These are phyloP conservation scores for Dynastes hyllus DNA, from an alignment of 2,888 invertebrate genomes.

Conservation along the genomic window DNA sequence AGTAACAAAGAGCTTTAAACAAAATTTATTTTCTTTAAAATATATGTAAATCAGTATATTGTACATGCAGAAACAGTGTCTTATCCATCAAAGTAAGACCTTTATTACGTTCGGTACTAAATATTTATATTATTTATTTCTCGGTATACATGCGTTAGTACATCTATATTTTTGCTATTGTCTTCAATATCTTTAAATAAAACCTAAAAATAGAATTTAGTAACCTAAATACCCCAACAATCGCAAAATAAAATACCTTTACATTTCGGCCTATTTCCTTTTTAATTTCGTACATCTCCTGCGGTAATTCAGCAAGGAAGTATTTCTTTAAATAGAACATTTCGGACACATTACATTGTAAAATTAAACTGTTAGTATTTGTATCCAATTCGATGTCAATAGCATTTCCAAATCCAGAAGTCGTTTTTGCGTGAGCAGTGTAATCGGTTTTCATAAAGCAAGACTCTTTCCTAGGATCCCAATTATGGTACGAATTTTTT, in stretches of 20 bases:
- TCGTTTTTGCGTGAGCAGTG: constrained; percentile 56
- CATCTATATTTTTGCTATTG: constrained; percentile 12
- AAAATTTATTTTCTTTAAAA: too few relatives aligned
- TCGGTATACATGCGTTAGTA: constrained; percentile 32
- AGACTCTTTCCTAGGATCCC: constrained; percentile 61
- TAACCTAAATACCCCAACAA: background rate
- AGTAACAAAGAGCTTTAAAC: too few relatives aligned
- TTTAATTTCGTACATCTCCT: constrained; percentile 32
- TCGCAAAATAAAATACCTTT: constrained; percentile 11
- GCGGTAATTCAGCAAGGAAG: constrained; percentile 57
- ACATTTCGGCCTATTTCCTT: background rate
- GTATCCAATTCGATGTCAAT: constrained; percentile 59
- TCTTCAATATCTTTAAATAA: constrained; percentile 37
- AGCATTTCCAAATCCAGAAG: constrained; percentile 56
- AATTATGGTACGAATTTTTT: constrained; percentile 64
- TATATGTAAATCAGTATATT: too few relatives aligned
- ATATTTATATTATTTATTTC: constrained; percentile 42
- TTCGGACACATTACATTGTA: constrained; percentile 58
- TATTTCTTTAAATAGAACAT: constrained; percentile 61
- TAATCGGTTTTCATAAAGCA: constrained; percentile 58
- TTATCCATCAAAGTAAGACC: too few relatives aligned
- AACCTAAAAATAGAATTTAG: constrained; percentile 15
- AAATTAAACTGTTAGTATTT: constrained; percentile 56
- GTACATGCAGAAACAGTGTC: too few relatives aligned
- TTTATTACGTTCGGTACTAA: background rate